These are phyloP conservation scores for Empidonax alnorum DNA, from an alignment of 2,113 vertebrate species.

Conservation along the genomic window DNA sequence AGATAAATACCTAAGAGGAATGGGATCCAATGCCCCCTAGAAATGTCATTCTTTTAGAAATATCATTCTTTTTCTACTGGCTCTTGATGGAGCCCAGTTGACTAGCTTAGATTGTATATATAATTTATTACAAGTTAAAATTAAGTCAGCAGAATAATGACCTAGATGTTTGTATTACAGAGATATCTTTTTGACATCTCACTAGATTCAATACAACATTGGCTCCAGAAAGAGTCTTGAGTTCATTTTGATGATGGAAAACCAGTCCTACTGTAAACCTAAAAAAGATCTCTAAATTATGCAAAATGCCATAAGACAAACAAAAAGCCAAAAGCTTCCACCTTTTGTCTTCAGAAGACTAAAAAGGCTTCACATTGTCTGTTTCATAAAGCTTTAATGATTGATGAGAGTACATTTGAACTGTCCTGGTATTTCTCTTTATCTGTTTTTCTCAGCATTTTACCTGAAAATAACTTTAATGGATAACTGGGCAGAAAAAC, in stretches of 20 bases:
- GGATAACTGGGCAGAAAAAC: neutral
- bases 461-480: neutral
- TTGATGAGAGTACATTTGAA: neutral
- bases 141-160: neutral
- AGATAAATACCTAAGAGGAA: neutral
- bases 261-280: neutral
- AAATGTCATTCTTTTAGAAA: neutral
- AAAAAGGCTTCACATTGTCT: neutral
- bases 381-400: neutral
- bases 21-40: neutral
- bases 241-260: neutral
- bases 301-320: neutral
- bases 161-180: neutral
- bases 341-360: neutral
- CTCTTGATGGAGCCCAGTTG: neutral
- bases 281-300: neutral
- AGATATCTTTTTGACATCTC: neutral
- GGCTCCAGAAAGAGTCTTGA: neutral
- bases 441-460: neutral
- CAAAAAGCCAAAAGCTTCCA: neutral
- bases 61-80: neutral
- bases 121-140: neutral
- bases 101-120: neutral
- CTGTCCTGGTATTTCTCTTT: neutral
- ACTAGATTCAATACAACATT: neutral